Percentiles rank a stretch among this genome's conserved stretches.
phyloP scores from a whole-genome alignment of 2,888 invertebrate species.

The Cataglyphis rosenhaueri region DNA sequence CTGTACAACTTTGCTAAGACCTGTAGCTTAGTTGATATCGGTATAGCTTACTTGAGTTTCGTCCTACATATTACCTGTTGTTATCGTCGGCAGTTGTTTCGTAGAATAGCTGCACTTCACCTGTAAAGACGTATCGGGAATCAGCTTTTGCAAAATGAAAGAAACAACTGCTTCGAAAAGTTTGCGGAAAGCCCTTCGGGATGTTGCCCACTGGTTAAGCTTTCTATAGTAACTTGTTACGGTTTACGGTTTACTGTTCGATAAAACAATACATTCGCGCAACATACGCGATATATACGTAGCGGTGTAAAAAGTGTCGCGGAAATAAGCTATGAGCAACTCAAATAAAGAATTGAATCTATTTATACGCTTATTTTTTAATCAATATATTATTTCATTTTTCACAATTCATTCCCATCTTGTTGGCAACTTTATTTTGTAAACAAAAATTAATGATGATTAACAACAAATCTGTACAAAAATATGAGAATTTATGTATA shows the following conservation, averaged over 20 bases:
- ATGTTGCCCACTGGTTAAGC: neutral
- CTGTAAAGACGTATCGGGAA: conserved; percentile 14
- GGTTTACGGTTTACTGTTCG: neutral
- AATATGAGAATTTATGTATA: neutral
- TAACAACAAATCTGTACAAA: neutral
- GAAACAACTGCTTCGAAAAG: conserved; percentile 16
- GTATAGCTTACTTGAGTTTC: conserved; percentile 24
- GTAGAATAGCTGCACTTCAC: neutral
- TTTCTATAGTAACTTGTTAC: neutral
- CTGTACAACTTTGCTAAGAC: conserved; percentile 35
- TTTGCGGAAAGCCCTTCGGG: conserved; percentile 21
- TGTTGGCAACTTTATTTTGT: neutral
- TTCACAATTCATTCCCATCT: neutral
- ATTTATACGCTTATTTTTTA: neutral
- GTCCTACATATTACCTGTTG: conserved; percentile 2
- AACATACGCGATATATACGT: neutral
- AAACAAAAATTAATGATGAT: neutral
- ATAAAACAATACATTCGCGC: neutral
- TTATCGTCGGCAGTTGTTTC: conserved; percentile 25
- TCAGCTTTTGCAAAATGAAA: conserved; percentile 39
- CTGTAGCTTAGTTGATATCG: neutral
- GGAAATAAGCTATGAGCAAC: neutral
- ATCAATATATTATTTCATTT: neutral
- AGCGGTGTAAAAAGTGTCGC: neutral
- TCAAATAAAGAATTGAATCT: neutral